These are phyloP conservation scores for Oncopodura yosiiana DNA, from an alignment of 1,140 invertebrate genomes.

Conservation along the genomic window DNA sequence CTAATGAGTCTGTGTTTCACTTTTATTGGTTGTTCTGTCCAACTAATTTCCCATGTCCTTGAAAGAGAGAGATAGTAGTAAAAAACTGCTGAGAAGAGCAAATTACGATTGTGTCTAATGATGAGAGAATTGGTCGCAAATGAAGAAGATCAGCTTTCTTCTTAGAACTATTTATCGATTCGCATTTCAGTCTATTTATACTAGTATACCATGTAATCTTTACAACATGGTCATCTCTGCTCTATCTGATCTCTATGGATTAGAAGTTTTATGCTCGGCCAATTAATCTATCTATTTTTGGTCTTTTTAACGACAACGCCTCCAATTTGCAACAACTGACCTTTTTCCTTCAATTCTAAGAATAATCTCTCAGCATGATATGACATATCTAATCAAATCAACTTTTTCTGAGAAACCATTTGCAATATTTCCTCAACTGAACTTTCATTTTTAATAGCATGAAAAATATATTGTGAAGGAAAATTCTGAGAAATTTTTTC, in stretches of 20 bases:
- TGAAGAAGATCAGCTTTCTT: conserved; percentile 5
- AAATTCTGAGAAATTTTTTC: no score
- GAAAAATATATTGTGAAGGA: no score
- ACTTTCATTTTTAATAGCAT: no score
- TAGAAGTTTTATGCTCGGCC: not conserved
- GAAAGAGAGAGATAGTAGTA: not conserved
- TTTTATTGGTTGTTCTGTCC: not conserved
- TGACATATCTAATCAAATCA: no score
- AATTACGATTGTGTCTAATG: conserved; percentile 17
- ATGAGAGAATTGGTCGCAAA: conserved; percentile 25
- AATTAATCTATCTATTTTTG: not conserved
- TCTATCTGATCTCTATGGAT: not conserved
- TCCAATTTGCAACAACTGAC: no score
- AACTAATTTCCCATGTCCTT: not conserved
- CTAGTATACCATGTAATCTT: conserved; percentile 7
- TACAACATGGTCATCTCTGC: not conserved
- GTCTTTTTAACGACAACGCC: not conserved
- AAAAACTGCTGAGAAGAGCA: conserved; percentile 18
- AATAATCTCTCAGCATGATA: no score
- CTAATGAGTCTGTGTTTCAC: not conserved
- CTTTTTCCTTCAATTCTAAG: no score
- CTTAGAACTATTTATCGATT: not conserved
- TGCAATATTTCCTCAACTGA: no score
- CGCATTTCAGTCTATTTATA: no score
- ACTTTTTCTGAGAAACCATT: no score